phyloP scores from a whole-genome alignment of 2,113 vertebrate genomes.

The Gymnocephalus cernua region DNA sequence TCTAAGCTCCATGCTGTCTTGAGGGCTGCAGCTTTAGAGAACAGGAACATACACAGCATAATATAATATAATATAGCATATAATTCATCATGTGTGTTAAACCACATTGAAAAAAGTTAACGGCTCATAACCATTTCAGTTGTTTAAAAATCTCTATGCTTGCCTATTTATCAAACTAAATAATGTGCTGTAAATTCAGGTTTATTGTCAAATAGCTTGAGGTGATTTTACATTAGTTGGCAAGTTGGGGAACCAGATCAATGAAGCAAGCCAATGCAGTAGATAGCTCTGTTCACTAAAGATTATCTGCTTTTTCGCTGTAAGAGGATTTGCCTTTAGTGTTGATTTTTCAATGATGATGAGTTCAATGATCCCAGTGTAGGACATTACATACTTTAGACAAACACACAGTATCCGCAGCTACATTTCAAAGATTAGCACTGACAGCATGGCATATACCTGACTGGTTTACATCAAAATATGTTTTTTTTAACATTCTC shows the following conservation, averaged over 20 bases:
- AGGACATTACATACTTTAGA: conserved; percentile 7
- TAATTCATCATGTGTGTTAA: conserved; percentile 42
- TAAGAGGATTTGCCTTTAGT: conserved; percentile 14
- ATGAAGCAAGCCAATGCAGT: conserved; percentile 48
- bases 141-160: conserved; percentile 41
- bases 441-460: conserved; percentile 8
- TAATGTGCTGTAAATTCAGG: conserved; percentile 39
- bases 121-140: conserved; percentile 40
- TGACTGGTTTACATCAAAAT: conserved; percentile 47
- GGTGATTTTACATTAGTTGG: conserved; percentile 59
- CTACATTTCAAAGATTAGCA: conserved; percentile 32
- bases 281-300: conserved; percentile 9
- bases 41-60: conserved; percentile 26
- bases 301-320: conserved; percentile 25
- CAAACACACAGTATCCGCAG: conserved; percentile 20
- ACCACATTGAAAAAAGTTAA: conserved; percentile 16
- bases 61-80: conserved; percentile 20
- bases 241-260: conserved; percentile 63
- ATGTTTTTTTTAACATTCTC: conserved; percentile 37
- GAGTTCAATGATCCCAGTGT: conserved; percentile 15
- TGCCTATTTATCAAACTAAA: conserved; percentile 48
- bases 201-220: conserved; percentile 46
- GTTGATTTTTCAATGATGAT: conserved; percentile 24
- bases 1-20: conserved; percentile 34
- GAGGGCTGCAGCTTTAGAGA: conserved; percentile 21